phyloP scores from a whole-genome alignment of 2,113 vertebrate genomes.

The Proterorhinus semilunaris region DNA sequence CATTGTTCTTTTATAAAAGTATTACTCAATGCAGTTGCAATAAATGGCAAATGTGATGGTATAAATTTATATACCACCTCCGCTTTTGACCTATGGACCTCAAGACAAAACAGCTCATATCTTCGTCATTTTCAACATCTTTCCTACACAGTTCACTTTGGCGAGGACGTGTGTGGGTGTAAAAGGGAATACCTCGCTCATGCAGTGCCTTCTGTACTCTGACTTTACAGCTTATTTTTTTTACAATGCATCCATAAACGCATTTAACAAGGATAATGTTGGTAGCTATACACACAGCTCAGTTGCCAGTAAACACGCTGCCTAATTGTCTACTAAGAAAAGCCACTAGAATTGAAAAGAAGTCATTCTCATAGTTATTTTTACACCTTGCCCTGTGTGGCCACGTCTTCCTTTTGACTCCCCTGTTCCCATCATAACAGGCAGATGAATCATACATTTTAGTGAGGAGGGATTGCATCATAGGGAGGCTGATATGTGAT shows the following conservation, averaged over 20 bases:
- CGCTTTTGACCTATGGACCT: conserved; percentile 1
- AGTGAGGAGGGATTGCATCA: conserved; percentile 2
- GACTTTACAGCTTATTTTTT: conserved; percentile 71
- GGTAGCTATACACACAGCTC: conserved; percentile 71
- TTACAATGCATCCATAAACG: conserved; percentile 74
- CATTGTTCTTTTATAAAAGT: too few species aligned
- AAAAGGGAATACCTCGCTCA: conserved; percentile 55
- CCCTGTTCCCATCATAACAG: conserved; percentile 15
- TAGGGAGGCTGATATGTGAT: conserved; percentile 33
- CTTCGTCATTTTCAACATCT: conserved; percentile 38
- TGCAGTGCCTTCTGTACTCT: conserved; percentile 46
- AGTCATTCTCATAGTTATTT: background rate
- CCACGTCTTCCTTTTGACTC: conserved; percentile 15
- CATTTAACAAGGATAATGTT: conserved; percentile 76
- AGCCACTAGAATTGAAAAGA: conserved; percentile 4
- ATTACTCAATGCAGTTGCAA: too few species aligned
- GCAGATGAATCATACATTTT: conserved; percentile 42
- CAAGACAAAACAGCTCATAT: conserved; percentile 44
- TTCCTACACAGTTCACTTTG: conserved; percentile 22
- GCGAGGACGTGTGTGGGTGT: conserved; percentile 38
- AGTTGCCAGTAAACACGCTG: conserved; percentile 77
- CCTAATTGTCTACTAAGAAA: conserved; percentile 35
- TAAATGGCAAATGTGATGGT: background rate
- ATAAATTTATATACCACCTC: background rate
- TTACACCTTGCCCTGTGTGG: background rate